Base-by-base conservation (phyloP, 92 coral and sea anemone genomes). In the Porites divaricata region DNA sequence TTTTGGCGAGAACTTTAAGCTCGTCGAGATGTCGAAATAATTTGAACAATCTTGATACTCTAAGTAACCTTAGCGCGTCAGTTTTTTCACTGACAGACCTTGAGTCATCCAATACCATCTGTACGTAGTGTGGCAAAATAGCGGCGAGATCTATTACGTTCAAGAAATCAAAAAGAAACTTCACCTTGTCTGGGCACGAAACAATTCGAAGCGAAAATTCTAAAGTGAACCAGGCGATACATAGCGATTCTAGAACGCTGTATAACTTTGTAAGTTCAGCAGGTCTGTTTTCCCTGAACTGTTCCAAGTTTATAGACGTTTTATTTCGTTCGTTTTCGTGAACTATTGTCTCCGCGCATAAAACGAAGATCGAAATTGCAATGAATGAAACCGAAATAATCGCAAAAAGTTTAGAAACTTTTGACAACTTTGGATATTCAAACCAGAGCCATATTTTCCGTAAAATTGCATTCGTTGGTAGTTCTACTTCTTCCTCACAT, bases 1-100 rank as follows among this genome's bases (percentile, higher is more conserved):
- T 95, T 41, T 90, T 90, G 0, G 91, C 92, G 23, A 96, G 88
- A 28, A 96, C 92, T 86, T 84, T 94, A 9, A 96, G 88, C 59
- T 92, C 98, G 20, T 96, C 94, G 45, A 93, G 83, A 61, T 96
- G 96, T 19, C 99, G 95, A 35, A 95, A 89, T 17, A 96, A 84
- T 72, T 95, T 96, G 50, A 95, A 84, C 45, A 96, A 41, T 23
- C 99, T 90, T 14, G 92, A 87, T 23, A 95, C 95, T 45, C 98
- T 86, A 3, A 92, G 74, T 17, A 96, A 63, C 4, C 96, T 80
- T 45, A 92, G 77, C 4, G 93, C 87, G 23, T 93, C 81, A 53
- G 77, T 70, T 6, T 70, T 17, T 13, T 74, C 75, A 54, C 59
- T 54, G 7, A 73, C 20, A 6, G 51, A 28, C n/a, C 79, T 45